These are phyloP conservation scores for Crioceris asparagi DNA, from an alignment of 2,888 invertebrate species.

Conservation along the genomic window DNA sequence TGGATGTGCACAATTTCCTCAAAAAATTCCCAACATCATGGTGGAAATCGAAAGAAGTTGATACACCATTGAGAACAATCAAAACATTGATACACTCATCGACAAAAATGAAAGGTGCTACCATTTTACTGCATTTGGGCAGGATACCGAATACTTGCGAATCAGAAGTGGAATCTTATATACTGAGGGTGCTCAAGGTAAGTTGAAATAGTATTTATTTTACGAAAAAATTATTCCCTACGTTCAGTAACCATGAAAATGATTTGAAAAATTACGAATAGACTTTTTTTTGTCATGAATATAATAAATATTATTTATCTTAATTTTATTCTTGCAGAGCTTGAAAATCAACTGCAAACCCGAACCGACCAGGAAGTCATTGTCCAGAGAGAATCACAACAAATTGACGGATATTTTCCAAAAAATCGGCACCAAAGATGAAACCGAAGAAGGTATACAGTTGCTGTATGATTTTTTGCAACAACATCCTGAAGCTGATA, in stretches of 20 bases:
- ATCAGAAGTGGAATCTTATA: conserved; percentile 78
- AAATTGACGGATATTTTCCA: conserved; percentile 81
- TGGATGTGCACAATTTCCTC: conserved; percentile 81
- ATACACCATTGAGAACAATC: conserved; percentile 83
- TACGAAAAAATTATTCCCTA: too few species aligned
- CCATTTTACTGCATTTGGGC: conserved; percentile 67
- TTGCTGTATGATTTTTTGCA: conserved; percentile 71
- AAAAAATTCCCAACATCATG: conserved; percentile 75
- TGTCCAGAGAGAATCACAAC: conserved; percentile 74
- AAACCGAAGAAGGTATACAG: conserved; percentile 69
- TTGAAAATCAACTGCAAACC: conserved; percentile 41
- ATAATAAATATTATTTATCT: background rate
- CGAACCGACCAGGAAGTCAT: conserved; percentile 34
- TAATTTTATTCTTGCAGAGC: conserved; percentile 31
- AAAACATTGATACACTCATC: conserved; percentile 90
- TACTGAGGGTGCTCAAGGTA: conserved; percentile 71
- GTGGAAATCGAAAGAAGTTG: conserved; percentile 76
- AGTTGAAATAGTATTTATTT: too few species aligned
- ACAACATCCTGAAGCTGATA: conserved; percentile 74
- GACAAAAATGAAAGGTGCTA: conserved; percentile 77
- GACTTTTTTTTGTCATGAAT: background rate
- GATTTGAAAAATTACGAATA: too few species aligned
- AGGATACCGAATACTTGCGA: conserved; percentile 68
- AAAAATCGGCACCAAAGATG: conserved; percentile 81
- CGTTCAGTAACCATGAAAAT: too few species aligned